A percentile compares a stretch with the other conserved stretches of the same genome.
These are phyloP conservation scores for Antechinus flavipes DNA, from an alignment of 2,113 vertebrate genomes.

Conservation along the genomic window DNA sequence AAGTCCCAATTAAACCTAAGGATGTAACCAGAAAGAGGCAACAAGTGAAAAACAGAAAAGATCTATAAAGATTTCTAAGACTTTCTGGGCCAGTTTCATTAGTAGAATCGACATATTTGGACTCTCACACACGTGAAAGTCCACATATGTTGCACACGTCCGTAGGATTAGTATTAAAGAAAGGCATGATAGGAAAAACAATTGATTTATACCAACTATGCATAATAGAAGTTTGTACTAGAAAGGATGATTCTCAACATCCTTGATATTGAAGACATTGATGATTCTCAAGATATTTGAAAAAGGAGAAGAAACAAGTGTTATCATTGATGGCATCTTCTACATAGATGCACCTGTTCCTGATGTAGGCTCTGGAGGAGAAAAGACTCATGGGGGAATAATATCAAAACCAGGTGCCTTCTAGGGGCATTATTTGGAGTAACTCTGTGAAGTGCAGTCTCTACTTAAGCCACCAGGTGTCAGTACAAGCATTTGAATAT, in stretches of 20 bases:
- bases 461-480: background rate
- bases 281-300: background rate
- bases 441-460: background rate
- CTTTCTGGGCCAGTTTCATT: background rate
- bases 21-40: background rate
- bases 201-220: background rate
- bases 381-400: background rate
- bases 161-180: background rate
- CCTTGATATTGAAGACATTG: background rate
- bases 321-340: background rate
- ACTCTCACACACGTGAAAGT: background rate
- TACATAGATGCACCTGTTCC: background rate
- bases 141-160: background rate
- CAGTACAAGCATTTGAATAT: background rate
- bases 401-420: background rate
- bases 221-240: background rate
- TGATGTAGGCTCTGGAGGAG: background rate
- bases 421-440: background rate
- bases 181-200: background rate
- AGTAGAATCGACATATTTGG: background rate
- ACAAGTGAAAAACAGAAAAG: background rate
- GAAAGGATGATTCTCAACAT: too few relatives aligned
- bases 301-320: background rate
- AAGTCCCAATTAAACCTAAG: background rate
- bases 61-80: background rate